Conservation (phyloP, 2,888 invertebrate species). For the Standfussiana lucernea region DNA sequence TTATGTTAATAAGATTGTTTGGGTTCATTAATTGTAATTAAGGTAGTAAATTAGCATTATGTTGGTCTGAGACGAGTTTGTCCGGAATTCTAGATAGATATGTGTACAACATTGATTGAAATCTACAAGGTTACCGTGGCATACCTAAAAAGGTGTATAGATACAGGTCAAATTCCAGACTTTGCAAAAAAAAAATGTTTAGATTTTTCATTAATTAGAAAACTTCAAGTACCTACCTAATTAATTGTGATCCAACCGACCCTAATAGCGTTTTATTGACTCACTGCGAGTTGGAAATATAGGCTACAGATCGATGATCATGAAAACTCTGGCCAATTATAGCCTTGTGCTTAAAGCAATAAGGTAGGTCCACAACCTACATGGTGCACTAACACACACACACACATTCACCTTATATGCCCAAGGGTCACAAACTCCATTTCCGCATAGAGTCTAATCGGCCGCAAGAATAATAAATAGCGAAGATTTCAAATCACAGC, state of each 20-base stretch:
- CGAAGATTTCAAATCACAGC: conserved; percentile 24
- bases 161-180: background rate
- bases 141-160: background rate
- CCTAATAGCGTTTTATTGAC: background rate
- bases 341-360: background rate
- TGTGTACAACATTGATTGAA: background rate
- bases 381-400: conserved; percentile 21
- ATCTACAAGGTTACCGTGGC: background rate
- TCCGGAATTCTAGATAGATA: background rate
- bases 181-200: background rate
- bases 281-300: too few relatives aligned
- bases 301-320: background rate
- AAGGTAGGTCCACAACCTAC: conserved; percentile 5
- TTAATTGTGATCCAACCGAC: background rate
- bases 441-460: conserved; percentile 37
- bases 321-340: background rate
- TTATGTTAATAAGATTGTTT: conserved; percentile 22
- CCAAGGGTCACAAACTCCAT: conserved; percentile 31
- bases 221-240: background rate
- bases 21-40: conserved; percentile 19
- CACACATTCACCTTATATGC: conserved; percentile 13
- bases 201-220: background rate
- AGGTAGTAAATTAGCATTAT: conserved; percentile 3
- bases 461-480: conserved; percentile 19
- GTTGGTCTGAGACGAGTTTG: background rate